Base-by-base conservation (phyloP, 2,797 vertebrate species). In the Pogoniulus pusillus region DNA sequence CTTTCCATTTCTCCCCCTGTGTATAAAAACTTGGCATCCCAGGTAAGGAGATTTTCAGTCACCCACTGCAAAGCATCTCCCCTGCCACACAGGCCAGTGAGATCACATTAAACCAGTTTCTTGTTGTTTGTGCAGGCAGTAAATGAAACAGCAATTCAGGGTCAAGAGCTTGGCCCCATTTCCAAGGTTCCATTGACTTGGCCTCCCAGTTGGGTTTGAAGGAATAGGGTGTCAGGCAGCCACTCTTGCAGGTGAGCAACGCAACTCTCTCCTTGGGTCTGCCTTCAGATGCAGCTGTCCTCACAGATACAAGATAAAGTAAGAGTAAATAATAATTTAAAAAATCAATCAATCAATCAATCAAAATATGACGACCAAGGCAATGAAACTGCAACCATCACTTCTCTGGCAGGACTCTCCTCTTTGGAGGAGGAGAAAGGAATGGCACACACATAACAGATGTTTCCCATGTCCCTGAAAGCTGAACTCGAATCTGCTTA, bases 381-480 rank as follows among this genome's bases (percentile, higher is more conserved):
- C 0, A 1, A 34, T 2, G 0, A 47, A 70, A 72, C 37, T 30
- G 35, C 53, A 73, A 20, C 54, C 13, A 10, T 23, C 16, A 29
- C 39, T 23, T 51, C 27, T 30, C 55, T 45, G n/a, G 8, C 72
- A 78, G 45, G 35, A 47, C 60, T 79, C 20, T 91, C 39, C 62
- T 64, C 29, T 17, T 63, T 22, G 49, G 47, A 82, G 70, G 47
- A 81, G 59, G 51, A 92, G 65, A 81, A 85, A 43, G 39, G 71
- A 87, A 53, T 87, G 53, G 81, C 53, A 45, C 3, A 3, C 53
- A 69, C 5, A 1, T 72, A 82, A 76, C 80, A 93, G 91, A 91
- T 90, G 83, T 82, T 90, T 81, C 76, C 73, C 83, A 72, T 75
- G 76, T 75, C 69, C 73, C 89, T 82, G 77, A 60, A 90, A 91